A percentile compares a stretch with the other conserved stretches of the same genome.
phyloP scores from a whole-genome alignment of 1,140 invertebrate species.

The Drosophila leontia region DNA sequence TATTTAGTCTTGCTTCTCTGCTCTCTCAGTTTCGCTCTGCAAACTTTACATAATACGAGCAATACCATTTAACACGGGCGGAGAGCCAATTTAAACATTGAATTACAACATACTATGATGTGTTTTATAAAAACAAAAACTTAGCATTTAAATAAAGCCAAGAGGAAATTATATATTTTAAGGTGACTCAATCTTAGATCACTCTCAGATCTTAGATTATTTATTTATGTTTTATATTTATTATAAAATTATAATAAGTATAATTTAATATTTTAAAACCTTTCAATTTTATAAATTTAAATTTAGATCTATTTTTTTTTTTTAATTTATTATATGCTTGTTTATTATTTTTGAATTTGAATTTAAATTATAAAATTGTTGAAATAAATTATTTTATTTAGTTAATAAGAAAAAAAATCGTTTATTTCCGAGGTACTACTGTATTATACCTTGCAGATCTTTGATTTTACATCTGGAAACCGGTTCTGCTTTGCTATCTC shows the following conservation, averaged over 20 bases:
- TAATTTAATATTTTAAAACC: too few relatives aligned
- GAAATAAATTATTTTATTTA: background rate
- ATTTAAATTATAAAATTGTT: background rate
- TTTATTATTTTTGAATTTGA: background rate
- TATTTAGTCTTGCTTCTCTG: background rate
- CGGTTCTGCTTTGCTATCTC: background rate
- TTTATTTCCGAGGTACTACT: background rate
- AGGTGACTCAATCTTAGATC: background rate
- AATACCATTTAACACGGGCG: background rate
- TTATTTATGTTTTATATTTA: too few relatives aligned
- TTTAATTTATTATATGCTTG: background rate
- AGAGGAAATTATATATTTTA: background rate
- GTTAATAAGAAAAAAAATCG: background rate
- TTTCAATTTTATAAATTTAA: too few relatives aligned
- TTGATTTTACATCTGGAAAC: background rate
- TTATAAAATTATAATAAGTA: too few relatives aligned
- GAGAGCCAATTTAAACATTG: background rate
- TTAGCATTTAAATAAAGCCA: background rate
- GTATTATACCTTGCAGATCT: background rate
- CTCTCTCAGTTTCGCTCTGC: slow-evolving; percentile 17
- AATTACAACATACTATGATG: background rate
- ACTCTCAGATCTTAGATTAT: too few relatives aligned
- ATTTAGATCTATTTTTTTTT: background rate
- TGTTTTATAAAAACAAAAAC: background rate
- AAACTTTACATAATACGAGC: slow-evolving; percentile 1